A percentile compares a stretch with the other conserved stretches of the same genome.
These are phyloP conservation scores for Pituophis catenifer DNA, from an alignment of 2,113 vertebrate species.

Conservation along the genomic window DNA sequence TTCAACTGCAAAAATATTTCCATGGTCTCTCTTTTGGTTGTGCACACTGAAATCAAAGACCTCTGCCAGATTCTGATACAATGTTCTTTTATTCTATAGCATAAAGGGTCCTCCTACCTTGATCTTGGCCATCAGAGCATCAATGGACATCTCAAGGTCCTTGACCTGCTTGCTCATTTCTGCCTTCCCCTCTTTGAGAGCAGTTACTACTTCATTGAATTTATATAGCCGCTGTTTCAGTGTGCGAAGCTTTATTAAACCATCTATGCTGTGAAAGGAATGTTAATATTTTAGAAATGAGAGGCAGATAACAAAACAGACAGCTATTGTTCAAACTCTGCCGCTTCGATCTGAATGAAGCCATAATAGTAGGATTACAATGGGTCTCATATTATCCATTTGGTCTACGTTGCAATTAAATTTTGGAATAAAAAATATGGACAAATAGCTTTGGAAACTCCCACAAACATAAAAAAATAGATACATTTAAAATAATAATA, in stretches of 20 bases:
- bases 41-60: neutral
- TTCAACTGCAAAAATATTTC: neutral
- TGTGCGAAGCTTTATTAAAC: constrained; percentile 84
- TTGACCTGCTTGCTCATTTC: constrained; percentile 86
- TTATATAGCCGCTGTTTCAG: constrained; percentile 85
- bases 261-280: constrained; percentile 80
- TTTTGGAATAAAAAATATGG: neutral
- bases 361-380: neutral
- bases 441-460: neutral
- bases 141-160: constrained; percentile 84
- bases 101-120: constrained; percentile 75
- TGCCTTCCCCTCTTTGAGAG: constrained; percentile 88
- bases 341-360: neutral
- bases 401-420: neutral
- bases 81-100: neutral
- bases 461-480: neutral
- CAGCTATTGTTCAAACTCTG: neutral
- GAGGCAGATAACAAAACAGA: neutral
- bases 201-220: constrained; percentile 88
- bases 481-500: neutral
- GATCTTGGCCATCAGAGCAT: constrained; percentile 81
- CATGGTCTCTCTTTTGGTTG: neutral
- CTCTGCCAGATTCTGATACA: neutral
- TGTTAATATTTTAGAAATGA: neutral
- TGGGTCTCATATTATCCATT: neutral